A percentile compares a stretch with the other conserved stretches of the same genome.
Evolutionary conservation across 2,888 invertebrate species (phyloP).

Genomic region (Chesias legatella): DNA sequence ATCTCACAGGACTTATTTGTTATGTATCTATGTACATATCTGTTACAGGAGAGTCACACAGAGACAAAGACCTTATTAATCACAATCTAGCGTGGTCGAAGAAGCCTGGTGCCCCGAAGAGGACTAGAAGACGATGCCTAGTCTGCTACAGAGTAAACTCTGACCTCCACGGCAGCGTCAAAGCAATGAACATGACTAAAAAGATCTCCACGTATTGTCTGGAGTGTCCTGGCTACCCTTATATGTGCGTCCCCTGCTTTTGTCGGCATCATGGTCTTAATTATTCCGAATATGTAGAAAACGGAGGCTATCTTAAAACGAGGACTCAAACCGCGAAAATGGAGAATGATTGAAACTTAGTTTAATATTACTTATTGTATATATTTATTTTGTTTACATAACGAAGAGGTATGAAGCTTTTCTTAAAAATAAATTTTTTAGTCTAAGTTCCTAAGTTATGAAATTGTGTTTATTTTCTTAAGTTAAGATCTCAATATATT

Average conservation of each 20-base stretch:
- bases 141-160: constrained; percentile 33
- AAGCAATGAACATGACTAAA: constrained; percentile 28
- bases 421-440: too few species aligned
- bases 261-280: constrained; percentile 10
- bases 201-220: constrained; percentile 28
- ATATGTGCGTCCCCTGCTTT: constrained; percentile 29
- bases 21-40: too few species aligned
- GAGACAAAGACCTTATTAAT: background rate
- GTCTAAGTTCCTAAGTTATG: too few species aligned
- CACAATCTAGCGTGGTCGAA: background rate
- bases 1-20: too few species aligned
- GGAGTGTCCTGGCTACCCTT: constrained; percentile 30
- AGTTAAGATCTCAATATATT: constrained; percentile 7
- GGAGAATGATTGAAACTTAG: too few species aligned
- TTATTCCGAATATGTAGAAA: too few species aligned
- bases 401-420: too few species aligned
- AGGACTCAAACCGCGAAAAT: too few species aligned
- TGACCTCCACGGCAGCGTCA: constrained; percentile 28
- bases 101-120: constrained; percentile 3
- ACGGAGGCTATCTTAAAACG: background rate
- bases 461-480: too few species aligned
- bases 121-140: constrained; percentile 27
- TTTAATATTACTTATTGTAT: too few species aligned
- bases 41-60: background rate
- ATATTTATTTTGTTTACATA: too few species aligned